These are phyloP conservation scores for Anadara kagoshimensis DNA, from an alignment of 1,140 invertebrate species.

Conservation along the genomic window DNA sequence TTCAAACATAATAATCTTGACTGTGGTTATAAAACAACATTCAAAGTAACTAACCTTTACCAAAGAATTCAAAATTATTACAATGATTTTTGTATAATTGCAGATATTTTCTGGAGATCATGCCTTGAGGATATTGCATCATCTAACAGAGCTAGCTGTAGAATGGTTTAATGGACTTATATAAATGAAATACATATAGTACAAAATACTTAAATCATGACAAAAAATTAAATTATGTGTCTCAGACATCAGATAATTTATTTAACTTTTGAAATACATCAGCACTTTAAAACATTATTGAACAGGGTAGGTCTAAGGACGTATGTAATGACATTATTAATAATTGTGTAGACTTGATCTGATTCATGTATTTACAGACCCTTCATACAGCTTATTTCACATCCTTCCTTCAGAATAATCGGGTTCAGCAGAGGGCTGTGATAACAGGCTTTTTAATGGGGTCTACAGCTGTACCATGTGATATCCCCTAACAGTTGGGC, in stretches of 20 bases:
- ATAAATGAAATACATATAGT: neutral
- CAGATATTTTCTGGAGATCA: constrained; percentile 42
- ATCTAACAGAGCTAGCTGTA: constrained; percentile 32
- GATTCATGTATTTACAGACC: too few relatives aligned
- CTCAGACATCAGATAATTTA: neutral
- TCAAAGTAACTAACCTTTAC: too few relatives aligned
- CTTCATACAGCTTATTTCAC: too few relatives aligned
- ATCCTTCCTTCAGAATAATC: too few relatives aligned
- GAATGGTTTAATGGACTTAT: constrained; percentile 27
- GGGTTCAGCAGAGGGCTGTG: too few relatives aligned
- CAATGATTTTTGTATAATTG: constrained; percentile 7
- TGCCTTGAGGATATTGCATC: constrained; percentile 29
- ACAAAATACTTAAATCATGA: neutral
- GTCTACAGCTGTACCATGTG: too few relatives aligned
- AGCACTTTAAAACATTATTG: neutral
- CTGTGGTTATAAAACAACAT: too few relatives aligned
- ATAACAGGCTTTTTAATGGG: too few relatives aligned
- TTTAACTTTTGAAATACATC: neutral
- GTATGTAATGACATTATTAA: too few relatives aligned
- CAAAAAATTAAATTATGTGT: neutral
- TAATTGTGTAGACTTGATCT: too few relatives aligned
- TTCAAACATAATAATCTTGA: too few relatives aligned
- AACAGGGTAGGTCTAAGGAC: constrained; percentile 2
- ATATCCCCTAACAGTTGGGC: too few relatives aligned
- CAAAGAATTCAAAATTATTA: neutral